These are phyloP conservation scores for Calosoma granatense DNA, from an alignment of 1,140 invertebrate genomes.

Conservation along the genomic window DNA sequence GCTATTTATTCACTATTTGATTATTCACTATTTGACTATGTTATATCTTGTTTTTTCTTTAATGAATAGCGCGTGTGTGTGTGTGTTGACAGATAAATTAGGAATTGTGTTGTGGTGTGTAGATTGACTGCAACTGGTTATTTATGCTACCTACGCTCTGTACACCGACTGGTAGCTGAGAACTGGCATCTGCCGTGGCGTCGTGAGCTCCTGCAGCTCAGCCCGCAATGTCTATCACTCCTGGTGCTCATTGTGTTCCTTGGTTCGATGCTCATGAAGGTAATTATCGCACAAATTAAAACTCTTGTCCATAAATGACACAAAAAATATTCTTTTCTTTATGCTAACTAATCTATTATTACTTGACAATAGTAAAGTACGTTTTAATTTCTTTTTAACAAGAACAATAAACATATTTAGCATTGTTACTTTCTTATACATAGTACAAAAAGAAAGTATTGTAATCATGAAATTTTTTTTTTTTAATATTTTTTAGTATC, in stretches of 20 bases:
- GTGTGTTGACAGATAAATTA: no score
- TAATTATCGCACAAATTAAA: slow-evolving; percentile 32
- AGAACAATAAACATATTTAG: not conserved
- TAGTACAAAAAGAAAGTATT: no score
- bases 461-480: not conserved
- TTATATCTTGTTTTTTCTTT: not conserved
- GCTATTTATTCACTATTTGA: no score
- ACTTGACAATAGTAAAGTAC: no score
- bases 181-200: slow-evolving; percentile 58
- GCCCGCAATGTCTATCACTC: slow-evolving; percentile 56
- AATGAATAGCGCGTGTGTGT: no score
- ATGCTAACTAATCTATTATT: no score
- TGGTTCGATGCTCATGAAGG: slow-evolving; percentile 62
- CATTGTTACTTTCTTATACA: no score
- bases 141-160: slow-evolving; percentile 70
- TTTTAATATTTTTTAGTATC: no score
- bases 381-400: not conserved
- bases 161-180: slow-evolving; percentile 58
- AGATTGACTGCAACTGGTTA: slow-evolving; percentile 74
- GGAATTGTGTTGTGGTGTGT: slow-evolving; percentile 19
- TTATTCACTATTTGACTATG: no score
- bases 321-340: no score
- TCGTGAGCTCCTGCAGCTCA: slow-evolving; percentile 56
- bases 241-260: slow-evolving; percentile 60
- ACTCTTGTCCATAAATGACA: no score